phyloP scores from a whole-genome alignment of 2,113 vertebrate genomes.

The Xiphophorus couchianus region DNA sequence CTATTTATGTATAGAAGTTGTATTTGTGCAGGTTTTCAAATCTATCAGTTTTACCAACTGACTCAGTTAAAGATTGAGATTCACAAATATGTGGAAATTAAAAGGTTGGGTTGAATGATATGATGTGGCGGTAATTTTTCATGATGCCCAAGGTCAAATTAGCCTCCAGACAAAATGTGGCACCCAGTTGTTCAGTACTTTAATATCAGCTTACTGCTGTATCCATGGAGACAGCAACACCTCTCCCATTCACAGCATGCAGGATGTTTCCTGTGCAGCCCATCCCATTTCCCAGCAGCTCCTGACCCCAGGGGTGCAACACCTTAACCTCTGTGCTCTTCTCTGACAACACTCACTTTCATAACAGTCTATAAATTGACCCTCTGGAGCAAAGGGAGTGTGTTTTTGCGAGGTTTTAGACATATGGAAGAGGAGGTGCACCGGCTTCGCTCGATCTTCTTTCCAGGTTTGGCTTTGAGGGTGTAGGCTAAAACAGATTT shows the following conservation, averaged over 20 bases:
- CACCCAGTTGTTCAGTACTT: conserved; percentile 40
- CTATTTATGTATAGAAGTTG: neutral
- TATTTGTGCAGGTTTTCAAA: neutral
- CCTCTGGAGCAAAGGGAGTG: conserved; percentile 4
- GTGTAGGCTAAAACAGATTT: neutral
- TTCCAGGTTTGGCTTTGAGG: neutral
- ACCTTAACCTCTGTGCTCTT: conserved; percentile 36
- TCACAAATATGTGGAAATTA: neutral
- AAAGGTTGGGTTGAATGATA: conserved; percentile 22
- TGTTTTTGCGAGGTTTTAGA: neutral
- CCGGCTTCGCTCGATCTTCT: neutral
- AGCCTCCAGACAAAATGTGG: conserved; percentile 10
- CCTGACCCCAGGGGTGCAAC: conserved; percentile 29
- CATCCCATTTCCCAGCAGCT: conserved; percentile 54
- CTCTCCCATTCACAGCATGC: conserved; percentile 43
- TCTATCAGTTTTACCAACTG: neutral
- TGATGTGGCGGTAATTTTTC: neutral
- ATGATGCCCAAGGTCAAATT: conserved; percentile 7
- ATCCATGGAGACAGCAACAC: conserved; percentile 45
- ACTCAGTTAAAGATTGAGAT: neutral
- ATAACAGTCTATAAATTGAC: too few species aligned
- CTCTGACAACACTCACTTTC: conserved; percentile 31
- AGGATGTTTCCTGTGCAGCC: conserved; percentile 33
- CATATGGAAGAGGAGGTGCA: conserved; percentile 7
- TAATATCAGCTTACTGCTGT: conserved; percentile 44